A percentile compares a stretch with the other conserved stretches of the same genome.
These are phyloP conservation scores for Sphyrna mokarran DNA, from an alignment of 2,113 vertebrate genomes.

Conservation along the genomic window DNA sequence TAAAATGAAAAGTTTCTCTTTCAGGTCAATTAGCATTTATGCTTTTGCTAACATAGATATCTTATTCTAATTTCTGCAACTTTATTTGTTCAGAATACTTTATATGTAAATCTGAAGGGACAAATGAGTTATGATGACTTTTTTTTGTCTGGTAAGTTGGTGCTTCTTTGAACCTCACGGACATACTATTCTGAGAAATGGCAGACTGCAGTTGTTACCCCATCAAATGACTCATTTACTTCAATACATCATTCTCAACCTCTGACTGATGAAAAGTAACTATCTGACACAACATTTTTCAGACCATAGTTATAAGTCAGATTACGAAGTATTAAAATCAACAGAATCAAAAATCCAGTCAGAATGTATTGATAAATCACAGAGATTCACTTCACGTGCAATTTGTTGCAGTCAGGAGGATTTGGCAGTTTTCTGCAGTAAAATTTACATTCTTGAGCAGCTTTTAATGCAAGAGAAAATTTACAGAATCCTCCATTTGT, in stretches of 20 bases:
- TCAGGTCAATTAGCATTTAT: not conserved
- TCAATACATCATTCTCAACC: not conserved
- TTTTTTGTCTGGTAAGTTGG: not conserved
- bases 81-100: not conserved
- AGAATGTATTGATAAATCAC: not conserved
- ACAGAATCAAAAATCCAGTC: not conserved
- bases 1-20: not conserved
- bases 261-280: not conserved
- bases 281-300: not conserved
- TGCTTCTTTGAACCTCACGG: not conserved
- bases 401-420: not conserved
- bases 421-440: not conserved
- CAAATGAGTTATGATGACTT: not conserved
- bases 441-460: not conserved
- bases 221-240: not conserved
- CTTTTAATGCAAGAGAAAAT: not conserved
- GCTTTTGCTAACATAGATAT: not conserved
- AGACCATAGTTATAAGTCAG: not conserved
- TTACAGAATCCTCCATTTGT: not conserved
- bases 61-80: not conserved
- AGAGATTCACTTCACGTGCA: not conserved
- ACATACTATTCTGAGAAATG: not conserved
- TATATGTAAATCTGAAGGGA: not conserved
- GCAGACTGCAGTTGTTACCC: no score
- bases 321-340: not conserved